A percentile compares a stretch with the other conserved stretches of the same genome.
Conservation (phyloP, 2,888 invertebrate genomes). For the Drosophila kambysellisi region DNA sequence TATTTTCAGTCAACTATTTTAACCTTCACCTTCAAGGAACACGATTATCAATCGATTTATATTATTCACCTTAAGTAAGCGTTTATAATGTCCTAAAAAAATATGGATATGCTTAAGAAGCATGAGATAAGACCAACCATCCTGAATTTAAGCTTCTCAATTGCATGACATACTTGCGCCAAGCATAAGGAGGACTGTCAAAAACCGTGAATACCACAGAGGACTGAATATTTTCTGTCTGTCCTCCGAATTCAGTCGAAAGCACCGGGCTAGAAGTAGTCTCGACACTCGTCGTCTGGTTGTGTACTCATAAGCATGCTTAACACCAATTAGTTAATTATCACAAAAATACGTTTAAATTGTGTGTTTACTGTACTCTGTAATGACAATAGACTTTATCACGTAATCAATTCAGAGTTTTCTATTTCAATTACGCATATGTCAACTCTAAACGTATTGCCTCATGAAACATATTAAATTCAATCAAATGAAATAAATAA, state of each 20-base stretch:
- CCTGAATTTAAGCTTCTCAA: neutral
- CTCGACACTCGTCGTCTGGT: neutral
- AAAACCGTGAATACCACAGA: neutral
- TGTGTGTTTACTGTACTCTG: neutral
- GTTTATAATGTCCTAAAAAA: neutral
- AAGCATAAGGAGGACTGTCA: neutral
- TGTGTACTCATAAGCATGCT: neutral
- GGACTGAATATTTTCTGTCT: neutral
- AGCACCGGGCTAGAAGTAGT: neutral
- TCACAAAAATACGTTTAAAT: neutral
- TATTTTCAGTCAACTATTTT: no score
- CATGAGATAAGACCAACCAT: neutral
- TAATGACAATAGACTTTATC: neutral
- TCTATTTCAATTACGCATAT: neutral
- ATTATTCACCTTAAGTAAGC: neutral
- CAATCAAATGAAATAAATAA: neutral
- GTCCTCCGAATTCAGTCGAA: neutral
- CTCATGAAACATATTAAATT: neutral
- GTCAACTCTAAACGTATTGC: neutral
- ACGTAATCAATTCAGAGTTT: neutral
- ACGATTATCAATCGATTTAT: neutral
- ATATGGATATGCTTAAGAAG: neutral
- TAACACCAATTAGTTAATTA: constrained; percentile 3
- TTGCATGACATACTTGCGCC: neutral
- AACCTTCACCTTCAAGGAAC: neutral